Base-by-base conservation (phyloP, 2,113 vertebrate genomes). In the Hippocampus comes region DNA sequence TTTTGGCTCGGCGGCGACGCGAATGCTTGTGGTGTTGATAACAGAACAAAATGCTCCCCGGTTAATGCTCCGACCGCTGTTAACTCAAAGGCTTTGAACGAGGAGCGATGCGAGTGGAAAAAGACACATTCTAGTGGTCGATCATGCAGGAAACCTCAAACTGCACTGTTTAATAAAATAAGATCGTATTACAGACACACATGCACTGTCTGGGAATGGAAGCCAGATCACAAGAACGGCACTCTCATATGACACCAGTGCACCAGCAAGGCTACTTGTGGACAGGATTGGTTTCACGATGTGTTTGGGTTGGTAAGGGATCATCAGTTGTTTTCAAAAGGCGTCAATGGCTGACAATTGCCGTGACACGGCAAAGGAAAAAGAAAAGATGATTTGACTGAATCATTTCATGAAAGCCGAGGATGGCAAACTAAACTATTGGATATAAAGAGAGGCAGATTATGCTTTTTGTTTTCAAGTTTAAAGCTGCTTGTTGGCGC, bases 241-340 rank as follows among this genome's bases (percentile, higher is more conserved):
- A 95, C 92, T 94, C 91, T 95, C 95, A 92, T 92, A 94, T 95
- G 95, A 96, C 95, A 92, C 94, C 93, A 95, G 93, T 95, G 94
- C 94, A 95, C 93, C 91, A 95, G 93, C 94, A 92, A 93, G n/a
- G 59, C 53, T 65, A 56, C 53, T n/a, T 23, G 21, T 23, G 53
- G 23, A 27, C 56, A 59, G 12, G 6, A 56, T 71, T 21, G 11
- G 25, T 25, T 56, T 5, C 12, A 69, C 55, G 0, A 70, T 46
- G 49, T 74, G 55, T 51, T 75, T 66, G 53, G 66, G 63, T 69
- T 14, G 41, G 60, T 63, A 14, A 6, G 56, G 23, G 25, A 59
- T 59, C 56, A 23, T 34, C 30, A 4, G 73, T 60, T 67, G 61
- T 78, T 78, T 30, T 48, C 70, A 72, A 69, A 56, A 68, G 68